Percentiles rank a stretch among this genome's conserved stretches.
These are phyloP conservation scores for Stichodactyla mertensii DNA, from an alignment of 64 coral and sea anemone genomes.

Conservation along the genomic window DNA sequence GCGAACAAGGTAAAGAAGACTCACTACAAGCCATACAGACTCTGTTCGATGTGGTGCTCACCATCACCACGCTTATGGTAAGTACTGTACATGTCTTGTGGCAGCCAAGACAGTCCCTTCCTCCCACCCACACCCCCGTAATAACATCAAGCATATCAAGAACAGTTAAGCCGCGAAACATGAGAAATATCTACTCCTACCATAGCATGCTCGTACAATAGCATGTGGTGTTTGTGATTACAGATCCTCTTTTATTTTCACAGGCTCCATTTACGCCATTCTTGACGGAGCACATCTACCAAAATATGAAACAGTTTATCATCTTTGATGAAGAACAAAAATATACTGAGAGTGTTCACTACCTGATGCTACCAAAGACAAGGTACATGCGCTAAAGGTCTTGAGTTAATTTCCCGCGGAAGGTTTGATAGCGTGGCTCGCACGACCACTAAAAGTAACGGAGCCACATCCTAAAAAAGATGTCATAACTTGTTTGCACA, in stretches of 20 bases:
- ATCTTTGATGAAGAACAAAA: slow-evolving; percentile 40
- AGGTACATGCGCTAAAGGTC: slow-evolving; percentile 33
- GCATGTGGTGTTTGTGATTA: too few species aligned
- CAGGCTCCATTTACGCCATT: slow-evolving; percentile 97
- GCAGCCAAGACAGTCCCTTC: too few species aligned
- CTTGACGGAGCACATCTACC: slow-evolving; percentile 87
- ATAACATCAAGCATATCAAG: too few species aligned
- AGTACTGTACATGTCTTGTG: neutral
- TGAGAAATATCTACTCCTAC: too few species aligned
- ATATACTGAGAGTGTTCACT: slow-evolving; percentile 88
- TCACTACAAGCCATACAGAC: slow-evolving; percentile 78
- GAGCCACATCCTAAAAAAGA: too few species aligned
- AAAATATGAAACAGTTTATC: slow-evolving; percentile 75
- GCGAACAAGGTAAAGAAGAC: slow-evolving; percentile 77
- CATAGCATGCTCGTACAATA: too few species aligned
- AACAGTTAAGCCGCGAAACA: too few species aligned
- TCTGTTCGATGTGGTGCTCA: slow-evolving; percentile 88
- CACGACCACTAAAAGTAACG: too few species aligned
- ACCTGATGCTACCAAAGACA: slow-evolving; percentile 82
- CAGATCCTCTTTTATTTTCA: neutral
- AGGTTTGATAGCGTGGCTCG: too few species aligned
- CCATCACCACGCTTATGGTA: slow-evolving; percentile 94
- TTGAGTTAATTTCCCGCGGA: too few species aligned
- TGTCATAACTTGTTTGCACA: too few species aligned
- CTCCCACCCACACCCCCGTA: neutral